Base-by-base conservation (phyloP, 2,113 vertebrate species). In the Pseudorasbora parva region DNA sequence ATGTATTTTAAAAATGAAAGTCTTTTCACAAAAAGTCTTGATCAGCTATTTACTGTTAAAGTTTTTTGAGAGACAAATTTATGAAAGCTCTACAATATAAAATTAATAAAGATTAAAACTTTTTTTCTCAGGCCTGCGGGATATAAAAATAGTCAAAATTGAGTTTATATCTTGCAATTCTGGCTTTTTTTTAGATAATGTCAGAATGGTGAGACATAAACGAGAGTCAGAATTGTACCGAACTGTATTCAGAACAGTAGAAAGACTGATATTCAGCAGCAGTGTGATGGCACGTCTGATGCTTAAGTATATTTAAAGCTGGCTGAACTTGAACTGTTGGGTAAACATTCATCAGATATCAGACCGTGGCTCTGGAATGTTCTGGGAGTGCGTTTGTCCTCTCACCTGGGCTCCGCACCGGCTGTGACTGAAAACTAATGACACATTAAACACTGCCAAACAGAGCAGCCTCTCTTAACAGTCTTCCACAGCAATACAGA, bases 361-460 rank as follows among this genome's bases (percentile, higher is more conserved):
- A 2, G 74, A 11, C 3, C n/a, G 15, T 33, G 47, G 49, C 45
- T 54, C 60, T 51, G 78, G 78, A 80, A 66, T 80, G 78, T 80
- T 49, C 56, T 68, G 49, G 80, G 33, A 75, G 66, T 47, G 5
- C 10, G 37, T 9, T 19, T 81, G 59, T 19, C 49, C 8, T 81
- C 76, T 73, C 54, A 57, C 54, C 37, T 71, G n/a, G 9, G 17
- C 83, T 66, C 12, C 47, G 72, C 49, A 54, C 17, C 17, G 51
- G 17, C 51, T 54, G 51, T 54, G 51, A 85, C 83, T 47, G 21
- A 5, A 71, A 41, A 85, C 68, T 87, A 91, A 90, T 91, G 87
- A 77, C 8, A 84, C 45, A 86, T 90, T 86, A 57, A 59, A 81
- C 33, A 71, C 71, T n/a, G 49, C 37, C n/a, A 77, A 68, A 84